These are phyloP conservation scores for Spatulosminthurus flaviceps DNA, from an alignment of 2,888 invertebrate species.

Conservation along the genomic window DNA sequence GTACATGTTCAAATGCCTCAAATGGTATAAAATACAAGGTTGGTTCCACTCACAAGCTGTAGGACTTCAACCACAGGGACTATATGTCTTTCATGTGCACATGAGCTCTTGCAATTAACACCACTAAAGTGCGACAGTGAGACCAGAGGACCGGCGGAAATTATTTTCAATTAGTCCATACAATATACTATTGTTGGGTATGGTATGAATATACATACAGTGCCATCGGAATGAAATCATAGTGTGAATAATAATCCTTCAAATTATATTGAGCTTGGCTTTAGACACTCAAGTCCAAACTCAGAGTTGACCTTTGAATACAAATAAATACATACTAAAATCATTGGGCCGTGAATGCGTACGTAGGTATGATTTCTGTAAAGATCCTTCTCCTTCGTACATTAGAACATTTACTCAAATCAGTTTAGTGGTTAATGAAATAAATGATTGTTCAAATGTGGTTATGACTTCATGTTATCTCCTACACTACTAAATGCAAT, in stretches of 20 bases:
- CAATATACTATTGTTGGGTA: neutral
- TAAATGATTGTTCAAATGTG: conserved; percentile 14
- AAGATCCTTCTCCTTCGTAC: too few relatives aligned
- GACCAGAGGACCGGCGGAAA: conserved; percentile 7
- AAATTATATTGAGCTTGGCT: neutral
- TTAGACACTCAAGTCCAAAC: neutral
- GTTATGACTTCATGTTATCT: conserved; percentile 13
- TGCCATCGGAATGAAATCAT: neutral
- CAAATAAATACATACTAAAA: too few relatives aligned
- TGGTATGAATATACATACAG: neutral
- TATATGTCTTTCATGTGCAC: neutral
- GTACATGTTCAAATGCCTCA: too few relatives aligned
- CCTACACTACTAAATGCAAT: neutral
- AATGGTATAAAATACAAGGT: too few relatives aligned
- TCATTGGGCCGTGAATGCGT: too few relatives aligned
- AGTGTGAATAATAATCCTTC: neutral
- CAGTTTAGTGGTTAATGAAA: neutral
- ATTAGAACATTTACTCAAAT: neutral
- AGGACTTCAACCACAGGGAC: neutral
- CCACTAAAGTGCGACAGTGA: neutral
- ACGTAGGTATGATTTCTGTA: too few relatives aligned
- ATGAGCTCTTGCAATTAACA: neutral
- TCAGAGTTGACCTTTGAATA: neutral
- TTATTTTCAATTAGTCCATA: neutral
- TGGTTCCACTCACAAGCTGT: too few relatives aligned